Evolutionary conservation across 1,140 invertebrate genomes (phyloP), one percentile per base, ranked within the genome.

Genomic region (Cephus cinctus): DNA sequence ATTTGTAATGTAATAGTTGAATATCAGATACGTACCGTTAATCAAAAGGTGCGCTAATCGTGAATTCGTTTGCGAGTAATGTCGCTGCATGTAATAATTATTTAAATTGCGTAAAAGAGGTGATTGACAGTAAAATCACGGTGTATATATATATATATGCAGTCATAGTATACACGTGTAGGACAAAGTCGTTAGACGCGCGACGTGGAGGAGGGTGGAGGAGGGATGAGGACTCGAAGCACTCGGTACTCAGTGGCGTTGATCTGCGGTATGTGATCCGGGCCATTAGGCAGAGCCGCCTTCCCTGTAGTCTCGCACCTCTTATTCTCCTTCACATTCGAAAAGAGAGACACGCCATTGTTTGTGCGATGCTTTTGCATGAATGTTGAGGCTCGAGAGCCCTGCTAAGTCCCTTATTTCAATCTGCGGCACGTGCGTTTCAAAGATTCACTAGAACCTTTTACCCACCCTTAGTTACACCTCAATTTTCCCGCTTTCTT

Each of bases 11-110:
- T n/a, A n/a, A n/a, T n/a, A n/a, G n/a, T n/a, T n/a, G 27, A 30
- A 30, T 30, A 4, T 30, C 27, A 12, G 27, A 12, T 4, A n/a
- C n/a, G n/a, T n/a, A n/a, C n/a, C n/a, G n/a, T n/a, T n/a, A n/a
- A n/a, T n/a, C n/a, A n/a, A n/a, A n/a, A n/a, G n/a, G n/a, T n/a
- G n/a, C 44, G 8, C 42, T 34, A 43, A 65, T 63, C 57, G 63
- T 43, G 52, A 59, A 63, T 61, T 61, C 61, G 60, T 68, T 74
- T 72, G 66, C 64, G 45, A 59, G 52, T 52, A 65, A 67, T 58
- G 67, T 38, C 61, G 59, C 42, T 50, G 73, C 73, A 75, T 74
- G 73, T 70, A 72, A 74, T 73, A 66, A 74, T 72, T 71, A 75
- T 74, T 75, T 68, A 75, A 74, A 75, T 74, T 48, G 58, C 61